These are phyloP conservation scores for Anas capensis DNA, from an alignment of 2,797 vertebrate genomes.

Conservation along the genomic window DNA sequence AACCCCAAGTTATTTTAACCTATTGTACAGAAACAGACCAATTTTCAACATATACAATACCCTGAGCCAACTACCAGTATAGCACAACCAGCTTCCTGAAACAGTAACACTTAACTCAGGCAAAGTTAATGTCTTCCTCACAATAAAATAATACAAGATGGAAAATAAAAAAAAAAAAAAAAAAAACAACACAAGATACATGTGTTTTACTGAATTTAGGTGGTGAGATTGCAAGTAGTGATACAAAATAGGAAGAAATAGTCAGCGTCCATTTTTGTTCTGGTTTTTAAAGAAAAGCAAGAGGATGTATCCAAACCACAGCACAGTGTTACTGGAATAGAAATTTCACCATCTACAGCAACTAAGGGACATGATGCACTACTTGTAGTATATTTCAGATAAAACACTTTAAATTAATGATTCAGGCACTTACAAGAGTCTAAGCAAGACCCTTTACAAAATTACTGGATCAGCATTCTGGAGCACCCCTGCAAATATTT, in stretches of 20 bases:
- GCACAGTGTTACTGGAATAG: neutral
- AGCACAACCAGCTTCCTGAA: neutral
- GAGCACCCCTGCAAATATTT: neutral
- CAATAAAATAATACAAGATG: neutral
- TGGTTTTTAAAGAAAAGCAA: neutral
- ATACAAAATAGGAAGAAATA: neutral
- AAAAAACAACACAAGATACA: neutral
- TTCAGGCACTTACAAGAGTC: neutral
- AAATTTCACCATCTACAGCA: neutral
- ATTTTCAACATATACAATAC: neutral
- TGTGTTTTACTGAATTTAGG: neutral
- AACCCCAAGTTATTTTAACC: neutral
- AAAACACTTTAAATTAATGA: neutral
- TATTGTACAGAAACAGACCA: neutral
- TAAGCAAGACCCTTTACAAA: neutral
- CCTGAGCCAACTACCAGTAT: neutral
- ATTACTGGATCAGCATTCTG: neutral
- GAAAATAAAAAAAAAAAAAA: rapidly evolving
- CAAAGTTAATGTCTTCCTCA: neutral
- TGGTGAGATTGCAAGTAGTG: neutral
- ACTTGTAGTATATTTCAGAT: neutral
- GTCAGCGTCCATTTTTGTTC: neutral
- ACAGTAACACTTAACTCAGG: neutral
- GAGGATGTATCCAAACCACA: neutral
- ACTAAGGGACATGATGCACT: neutral